Evolutionary conservation across 2,888 invertebrate species (phyloP).

Genomic region (Papilio demoleus): DNA sequence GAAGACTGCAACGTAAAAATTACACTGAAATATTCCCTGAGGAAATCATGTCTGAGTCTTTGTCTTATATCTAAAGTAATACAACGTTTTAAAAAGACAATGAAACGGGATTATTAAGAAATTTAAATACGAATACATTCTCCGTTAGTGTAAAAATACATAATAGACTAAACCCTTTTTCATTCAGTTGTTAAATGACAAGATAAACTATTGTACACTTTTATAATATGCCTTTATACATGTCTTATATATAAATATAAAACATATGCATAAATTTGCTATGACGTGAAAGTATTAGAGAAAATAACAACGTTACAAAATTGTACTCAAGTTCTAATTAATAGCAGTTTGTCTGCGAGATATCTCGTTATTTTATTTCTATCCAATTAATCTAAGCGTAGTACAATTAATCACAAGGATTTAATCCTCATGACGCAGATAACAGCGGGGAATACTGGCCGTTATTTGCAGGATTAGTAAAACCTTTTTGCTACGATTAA

Average conservation of each 20-base stretch:
- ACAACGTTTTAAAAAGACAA: background rate
- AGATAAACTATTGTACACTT: no score
- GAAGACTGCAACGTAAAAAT: slow-evolving; percentile 17
- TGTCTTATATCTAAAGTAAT: background rate
- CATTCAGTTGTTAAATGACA: no score
- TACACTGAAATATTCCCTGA: slow-evolving; percentile 24
- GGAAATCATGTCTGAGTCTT: slow-evolving; percentile 26
- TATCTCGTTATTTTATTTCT: slow-evolving; percentile 34
- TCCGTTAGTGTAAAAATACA: no score
- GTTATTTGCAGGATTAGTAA: slow-evolving; percentile 25
- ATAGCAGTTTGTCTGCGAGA: slow-evolving; percentile 25
- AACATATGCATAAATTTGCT: no score
- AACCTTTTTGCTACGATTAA: slow-evolving; percentile 18
- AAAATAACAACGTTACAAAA: slow-evolving; percentile 2
- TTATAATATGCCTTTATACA: no score
- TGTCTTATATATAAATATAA: no score
- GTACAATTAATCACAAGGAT: slow-evolving; percentile 36
- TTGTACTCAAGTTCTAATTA: slow-evolving; percentile 26
- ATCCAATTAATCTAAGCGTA: slow-evolving; percentile 32
- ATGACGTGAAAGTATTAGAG: no score
- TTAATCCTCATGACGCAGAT: slow-evolving; percentile 35
- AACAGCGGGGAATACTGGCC: slow-evolving; percentile 25
- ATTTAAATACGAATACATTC: background rate
- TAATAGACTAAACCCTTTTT: no score
- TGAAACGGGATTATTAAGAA: no score